These are phyloP conservation scores for Florisuga fusca DNA, from an alignment of 2,797 vertebrate species.

Conservation along the genomic window DNA sequence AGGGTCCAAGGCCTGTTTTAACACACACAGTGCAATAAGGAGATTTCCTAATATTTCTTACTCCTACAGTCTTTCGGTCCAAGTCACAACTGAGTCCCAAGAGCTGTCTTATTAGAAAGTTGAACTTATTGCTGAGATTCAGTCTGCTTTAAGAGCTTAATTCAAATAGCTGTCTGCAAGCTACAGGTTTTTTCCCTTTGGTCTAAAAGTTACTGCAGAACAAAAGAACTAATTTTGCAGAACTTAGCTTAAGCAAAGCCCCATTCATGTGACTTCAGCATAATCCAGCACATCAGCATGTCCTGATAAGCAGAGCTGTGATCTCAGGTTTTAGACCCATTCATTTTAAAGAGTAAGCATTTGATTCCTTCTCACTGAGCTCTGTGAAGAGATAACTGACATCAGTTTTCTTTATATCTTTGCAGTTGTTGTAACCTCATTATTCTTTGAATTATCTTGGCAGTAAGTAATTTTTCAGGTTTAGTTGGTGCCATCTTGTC, in stretches of 20 bases:
- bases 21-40: not conserved
- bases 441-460: slow-evolving; percentile 74
- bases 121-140: not conserved
- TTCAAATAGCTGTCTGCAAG: not conserved
- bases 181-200: not conserved
- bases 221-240: not conserved
- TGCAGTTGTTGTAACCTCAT: slow-evolving; percentile 67
- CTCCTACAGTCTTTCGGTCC: not conserved
- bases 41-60: slow-evolving; percentile 4
- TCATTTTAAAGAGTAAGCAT: slow-evolving; percentile 52
- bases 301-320: slow-evolving; percentile 33
- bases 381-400: slow-evolving; percentile 60
- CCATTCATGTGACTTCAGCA: not conserved
- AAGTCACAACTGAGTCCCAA: not conserved
- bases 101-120: not conserved
- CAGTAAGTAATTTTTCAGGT: slow-evolving; percentile 53
- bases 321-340: slow-evolving; percentile 53
- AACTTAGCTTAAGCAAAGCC: not conserved
- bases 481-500: slow-evolving; percentile 76
- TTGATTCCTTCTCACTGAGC: slow-evolving; percentile 30
- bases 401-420: slow-evolving; percentile 57
- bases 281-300: slow-evolving; percentile 40
- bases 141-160: not conserved
- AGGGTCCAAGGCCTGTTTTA: not conserved
- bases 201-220: not conserved